A percentile compares a stretch with the other conserved stretches of the same genome.
Evolutionary conservation across 2,797 vertebrate genomes (phyloP).

Genomic region (Poecilia picta): DNA sequence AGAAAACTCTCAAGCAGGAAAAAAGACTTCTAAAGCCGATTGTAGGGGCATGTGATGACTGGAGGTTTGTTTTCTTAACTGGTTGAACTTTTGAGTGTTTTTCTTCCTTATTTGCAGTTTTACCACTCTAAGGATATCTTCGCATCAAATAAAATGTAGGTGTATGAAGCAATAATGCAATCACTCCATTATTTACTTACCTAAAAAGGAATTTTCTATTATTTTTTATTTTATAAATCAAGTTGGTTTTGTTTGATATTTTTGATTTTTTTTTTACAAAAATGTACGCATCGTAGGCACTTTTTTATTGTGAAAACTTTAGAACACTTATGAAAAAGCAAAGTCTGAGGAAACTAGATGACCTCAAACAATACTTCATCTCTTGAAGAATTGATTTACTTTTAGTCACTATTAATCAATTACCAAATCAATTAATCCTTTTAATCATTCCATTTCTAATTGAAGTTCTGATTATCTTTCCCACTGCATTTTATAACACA

Average conservation of each 20-base stretch:
- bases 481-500: neutral
- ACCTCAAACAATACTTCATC: neutral
- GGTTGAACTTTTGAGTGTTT: neutral
- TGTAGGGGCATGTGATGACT: neutral
- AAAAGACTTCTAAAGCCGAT: neutral
- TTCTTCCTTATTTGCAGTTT: neutral
- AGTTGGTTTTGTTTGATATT: neutral
- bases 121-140: neutral
- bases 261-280: no score
- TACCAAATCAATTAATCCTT: no score
- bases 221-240: neutral
- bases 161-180: neutral
- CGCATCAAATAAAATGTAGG: neutral
- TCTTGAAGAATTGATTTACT: neutral
- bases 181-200: neutral
- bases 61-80: neutral
- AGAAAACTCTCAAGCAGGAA: slow-evolving; percentile 53
- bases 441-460: neutral
- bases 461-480: no score
- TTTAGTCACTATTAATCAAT: no score
- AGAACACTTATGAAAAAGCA: neutral
- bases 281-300: neutral
- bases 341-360: neutral
- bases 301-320: neutral
- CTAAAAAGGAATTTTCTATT: neutral